A percentile compares a stretch with the other conserved stretches of the same genome.
These are phyloP conservation scores for Sylvicapra grimmia DNA, from an alignment of 2,113 vertebrate species.

Conservation along the genomic window DNA sequence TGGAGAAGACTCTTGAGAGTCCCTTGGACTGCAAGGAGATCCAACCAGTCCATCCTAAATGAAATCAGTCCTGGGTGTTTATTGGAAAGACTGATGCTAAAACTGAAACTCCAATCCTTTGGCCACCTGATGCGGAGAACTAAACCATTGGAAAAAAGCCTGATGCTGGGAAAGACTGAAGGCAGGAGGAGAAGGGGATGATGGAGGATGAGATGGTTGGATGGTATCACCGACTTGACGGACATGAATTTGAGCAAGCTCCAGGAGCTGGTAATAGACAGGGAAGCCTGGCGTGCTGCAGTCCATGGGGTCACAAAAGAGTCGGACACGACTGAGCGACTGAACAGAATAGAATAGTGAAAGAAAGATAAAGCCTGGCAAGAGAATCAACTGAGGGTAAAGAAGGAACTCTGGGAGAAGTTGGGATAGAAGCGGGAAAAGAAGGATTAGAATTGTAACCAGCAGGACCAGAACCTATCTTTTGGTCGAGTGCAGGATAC, in stretches of 20 bases:
- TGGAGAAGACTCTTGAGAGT: background rate
- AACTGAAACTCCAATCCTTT: background rate
- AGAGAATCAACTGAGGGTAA: background rate
- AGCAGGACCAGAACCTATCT: background rate
- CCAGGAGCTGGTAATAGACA: background rate
- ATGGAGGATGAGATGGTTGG: background rate
- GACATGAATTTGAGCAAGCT: background rate
- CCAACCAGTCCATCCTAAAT: background rate
- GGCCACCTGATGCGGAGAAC: background rate
- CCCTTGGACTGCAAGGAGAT: background rate
- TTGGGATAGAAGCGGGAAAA: background rate
- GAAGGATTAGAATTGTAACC: background rate
- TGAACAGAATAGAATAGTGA: background rate
- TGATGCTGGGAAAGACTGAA: background rate
- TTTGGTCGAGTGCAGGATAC: background rate
- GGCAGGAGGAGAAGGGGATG: background rate
- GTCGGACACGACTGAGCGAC: rapidly evolving
- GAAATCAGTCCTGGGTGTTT: background rate
- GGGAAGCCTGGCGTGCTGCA: background rate
- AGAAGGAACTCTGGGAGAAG: background rate
- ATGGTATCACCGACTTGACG: rapidly evolving
- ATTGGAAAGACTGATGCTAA: background rate
- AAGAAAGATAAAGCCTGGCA: background rate
- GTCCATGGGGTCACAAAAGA: background rate
- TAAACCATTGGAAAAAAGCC: background rate